phyloP scores from a whole-genome alignment of 2,888 invertebrate genomes.

The Drosophila mimica region DNA sequence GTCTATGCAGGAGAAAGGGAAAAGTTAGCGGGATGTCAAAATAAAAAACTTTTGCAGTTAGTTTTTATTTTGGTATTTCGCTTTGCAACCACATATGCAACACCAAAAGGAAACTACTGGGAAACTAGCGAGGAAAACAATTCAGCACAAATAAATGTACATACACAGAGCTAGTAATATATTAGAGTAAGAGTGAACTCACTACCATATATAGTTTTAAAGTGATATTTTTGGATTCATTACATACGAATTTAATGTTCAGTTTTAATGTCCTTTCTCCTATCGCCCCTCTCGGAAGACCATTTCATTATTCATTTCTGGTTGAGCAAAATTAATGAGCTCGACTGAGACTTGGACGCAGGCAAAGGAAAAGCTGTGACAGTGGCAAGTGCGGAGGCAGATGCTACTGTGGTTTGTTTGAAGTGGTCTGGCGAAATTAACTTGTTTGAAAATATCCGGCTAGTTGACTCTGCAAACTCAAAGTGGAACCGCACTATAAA shows the following conservation, averaged over 20 bases:
- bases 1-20: background rate
- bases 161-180: constrained; percentile 6
- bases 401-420: constrained; percentile 35
- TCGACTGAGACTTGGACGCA: background rate
- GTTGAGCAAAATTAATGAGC: constrained; percentile 58
- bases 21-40: constrained; percentile 1
- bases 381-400: background rate
- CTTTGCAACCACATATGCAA: background rate
- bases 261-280: background rate
- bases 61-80: constrained; percentile 5
- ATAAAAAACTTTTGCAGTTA: constrained; percentile 36
- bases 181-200: constrained; percentile 17
- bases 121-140: constrained; percentile 14
- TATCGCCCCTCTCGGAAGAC: background rate
- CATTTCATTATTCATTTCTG: constrained; percentile 56
- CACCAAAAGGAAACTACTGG: constrained; percentile 12
- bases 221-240: constrained; percentile 37
- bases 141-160: background rate
- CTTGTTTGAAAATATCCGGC: constrained; percentile 28
- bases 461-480: constrained; percentile 27
- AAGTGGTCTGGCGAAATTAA: constrained; percentile 47
- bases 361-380: background rate
- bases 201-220: constrained; percentile 25
- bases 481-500: background rate
- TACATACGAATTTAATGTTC: constrained; percentile 30